Evolutionary conservation across 1,140 invertebrate species (phyloP), one percentile per base, ranked within the genome.

Genomic region (Drosophila arizonae): DNA sequence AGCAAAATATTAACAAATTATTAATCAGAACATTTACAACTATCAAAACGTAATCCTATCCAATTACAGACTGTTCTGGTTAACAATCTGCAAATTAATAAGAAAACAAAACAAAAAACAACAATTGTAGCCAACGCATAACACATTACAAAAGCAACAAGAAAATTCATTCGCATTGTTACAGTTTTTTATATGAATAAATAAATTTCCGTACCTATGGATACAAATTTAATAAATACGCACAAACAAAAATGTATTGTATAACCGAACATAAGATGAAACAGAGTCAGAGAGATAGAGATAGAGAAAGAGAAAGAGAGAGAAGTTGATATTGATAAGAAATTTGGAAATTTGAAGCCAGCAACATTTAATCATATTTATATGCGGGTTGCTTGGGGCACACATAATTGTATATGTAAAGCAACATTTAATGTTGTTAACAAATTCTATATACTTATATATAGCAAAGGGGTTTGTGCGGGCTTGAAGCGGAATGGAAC

Each of bases 201-300:
- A 65, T 54, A 64, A 70, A 75, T 75, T 72, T 50, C 71, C 51
- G 66, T 79, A 82, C 79, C 67, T 87, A 79, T 82, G 79, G 71
- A 82, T 78, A 87, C 58, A 76, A 87, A 68, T 56, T 61, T 62
- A 69, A 56, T 61, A 87, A 69, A 56, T 61, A 87, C 82, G 82
- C 82, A 86, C 82, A 86, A 86, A 85, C 10, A 3, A 46, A 46
- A 73, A 78, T 75, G 65, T 74, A 66, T 76, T 73, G 71, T 87
- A 86, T 68, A 87, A 73, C 30, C 39, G 26, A 66, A 10, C 41
- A 52, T 17, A 39, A 58, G 70, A 46, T 66, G 45, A 41, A 33
- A 33, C 50, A 67, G 61, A 24, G 21, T 24, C 21, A 45, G 43
- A 46, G 6, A 33, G 33, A 33, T 2, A 33, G 50, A 36, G 39